These are phyloP conservation scores for Heliconius aoede DNA, from an alignment of 2,888 invertebrate genomes.

Conservation along the genomic window DNA sequence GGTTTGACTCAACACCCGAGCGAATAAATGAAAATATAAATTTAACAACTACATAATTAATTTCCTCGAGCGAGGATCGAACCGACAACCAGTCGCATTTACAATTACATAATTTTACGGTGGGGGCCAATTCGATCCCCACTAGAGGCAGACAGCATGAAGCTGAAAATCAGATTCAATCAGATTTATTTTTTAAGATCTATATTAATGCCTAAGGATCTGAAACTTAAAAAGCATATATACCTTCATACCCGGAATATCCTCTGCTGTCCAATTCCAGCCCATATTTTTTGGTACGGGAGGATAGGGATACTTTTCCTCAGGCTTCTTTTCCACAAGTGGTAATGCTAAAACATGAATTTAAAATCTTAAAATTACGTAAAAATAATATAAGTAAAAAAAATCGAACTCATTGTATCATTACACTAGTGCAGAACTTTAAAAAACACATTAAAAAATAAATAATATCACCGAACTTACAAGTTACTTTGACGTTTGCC, in stretches of 20 bases:
- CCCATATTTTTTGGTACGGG: conserved; percentile 75
- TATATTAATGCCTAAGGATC: too few species aligned
- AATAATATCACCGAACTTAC: conserved; percentile 51
- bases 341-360: conserved; percentile 52
- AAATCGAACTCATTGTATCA: background rate
- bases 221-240: conserved; percentile 3
- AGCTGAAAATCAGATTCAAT: too few species aligned
- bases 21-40: too few species aligned
- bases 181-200: too few species aligned
- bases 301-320: conserved; percentile 65
- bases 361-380: background rate
- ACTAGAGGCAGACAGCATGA: too few species aligned
- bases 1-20: too few species aligned
- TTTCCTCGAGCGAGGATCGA: too few species aligned
- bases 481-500: conserved; percentile 56
- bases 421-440: background rate
- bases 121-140: too few species aligned
- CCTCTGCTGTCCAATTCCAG: conserved; percentile 78
- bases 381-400: background rate
- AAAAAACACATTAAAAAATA: background rate
- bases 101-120: too few species aligned
- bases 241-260: conserved; percentile 76
- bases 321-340: conserved; percentile 56
- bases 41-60: too few species aligned
- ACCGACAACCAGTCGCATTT: too few species aligned